Conservation (phyloP, 2,797 vertebrate species). For the Pangasius macronema region DNA sequence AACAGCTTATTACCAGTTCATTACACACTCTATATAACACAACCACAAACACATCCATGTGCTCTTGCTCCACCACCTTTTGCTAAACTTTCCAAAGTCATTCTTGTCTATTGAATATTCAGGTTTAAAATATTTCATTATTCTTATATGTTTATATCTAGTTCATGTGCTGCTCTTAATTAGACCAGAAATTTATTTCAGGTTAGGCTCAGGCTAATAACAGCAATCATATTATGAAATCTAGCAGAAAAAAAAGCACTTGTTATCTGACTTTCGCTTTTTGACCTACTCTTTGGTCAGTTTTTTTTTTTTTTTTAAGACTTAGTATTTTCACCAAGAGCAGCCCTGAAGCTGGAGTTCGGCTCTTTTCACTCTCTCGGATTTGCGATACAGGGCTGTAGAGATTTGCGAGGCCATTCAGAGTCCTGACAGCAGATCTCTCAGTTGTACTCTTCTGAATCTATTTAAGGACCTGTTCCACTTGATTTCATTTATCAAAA, state of each 20-base stretch:
- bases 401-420: conserved; percentile 3
- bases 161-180: background rate
- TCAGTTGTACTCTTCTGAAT: background rate
- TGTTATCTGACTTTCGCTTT: conserved; percentile 41
- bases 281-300: conserved; percentile 47
- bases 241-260: conserved; percentile 63
- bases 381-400: background rate
- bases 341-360: background rate
- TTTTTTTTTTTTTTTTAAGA: conserved; percentile 28
- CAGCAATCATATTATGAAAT: conserved; percentile 74
- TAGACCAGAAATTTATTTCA: conserved; percentile 51
- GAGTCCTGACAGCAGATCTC: conserved; percentile 6
- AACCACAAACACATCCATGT: background rate
- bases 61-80: background rate
- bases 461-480: background rate
- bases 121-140: background rate
- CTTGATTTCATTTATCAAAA: background rate
- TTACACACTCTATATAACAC: background rate
- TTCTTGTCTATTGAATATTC: background rate
- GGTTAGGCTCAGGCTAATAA: conserved; percentile 55
- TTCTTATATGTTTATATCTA: background rate
- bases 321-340: background rate
- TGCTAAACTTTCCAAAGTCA: background rate
- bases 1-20: background rate
- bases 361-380: background rate